A percentile compares a stretch with the other conserved stretches of the same genome.
Evolutionary conservation across 2,888 invertebrate species (phyloP).

Genomic region (Micoletzkya japonica): DNA sequence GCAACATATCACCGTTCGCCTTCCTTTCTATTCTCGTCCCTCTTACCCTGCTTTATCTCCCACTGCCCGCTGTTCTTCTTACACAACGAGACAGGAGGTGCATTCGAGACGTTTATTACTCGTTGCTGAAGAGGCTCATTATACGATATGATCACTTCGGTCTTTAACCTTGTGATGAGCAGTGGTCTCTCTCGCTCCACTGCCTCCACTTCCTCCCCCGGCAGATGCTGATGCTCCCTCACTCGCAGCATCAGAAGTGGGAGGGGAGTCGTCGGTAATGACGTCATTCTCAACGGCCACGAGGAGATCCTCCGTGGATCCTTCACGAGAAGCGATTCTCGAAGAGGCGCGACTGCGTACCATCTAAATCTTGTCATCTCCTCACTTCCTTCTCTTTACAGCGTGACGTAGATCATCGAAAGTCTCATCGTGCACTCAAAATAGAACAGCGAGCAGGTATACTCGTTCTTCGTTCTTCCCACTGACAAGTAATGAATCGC

Average conservation of each 20-base stretch:
- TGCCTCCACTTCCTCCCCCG: conserved; percentile 7
- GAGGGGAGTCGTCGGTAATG: conserved; percentile 34
- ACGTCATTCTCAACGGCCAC: conserved; percentile 40
- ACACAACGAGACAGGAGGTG: conserved; percentile 56
- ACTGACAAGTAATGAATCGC: too few species aligned
- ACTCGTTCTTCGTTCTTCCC: too few species aligned
- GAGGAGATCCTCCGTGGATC: conserved; percentile 45
- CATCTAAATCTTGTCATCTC: too few species aligned
- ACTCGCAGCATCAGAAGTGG: conserved; percentile 19
- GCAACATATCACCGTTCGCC: conserved; percentile 1
- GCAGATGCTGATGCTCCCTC: conserved; percentile 27
- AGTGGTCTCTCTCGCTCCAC: not conserved
- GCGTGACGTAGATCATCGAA: too few species aligned
- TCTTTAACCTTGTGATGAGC: conserved; percentile 35
- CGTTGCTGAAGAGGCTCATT: conserved; percentile 47
- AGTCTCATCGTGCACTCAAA: not conserved
- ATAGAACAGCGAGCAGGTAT: not conserved
- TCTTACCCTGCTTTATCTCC: conserved; percentile 54
- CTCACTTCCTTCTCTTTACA: too few species aligned
- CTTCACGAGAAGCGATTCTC: conserved; percentile 45
- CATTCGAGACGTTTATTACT: conserved; percentile 60
- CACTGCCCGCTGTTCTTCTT: conserved; percentile 47
- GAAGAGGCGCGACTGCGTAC: conserved; percentile 47
- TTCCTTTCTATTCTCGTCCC: not conserved
- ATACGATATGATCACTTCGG: not conserved